These are phyloP conservation scores for Euplexia lucipara DNA, from an alignment of 2,888 invertebrate genomes.

Conservation along the genomic window DNA sequence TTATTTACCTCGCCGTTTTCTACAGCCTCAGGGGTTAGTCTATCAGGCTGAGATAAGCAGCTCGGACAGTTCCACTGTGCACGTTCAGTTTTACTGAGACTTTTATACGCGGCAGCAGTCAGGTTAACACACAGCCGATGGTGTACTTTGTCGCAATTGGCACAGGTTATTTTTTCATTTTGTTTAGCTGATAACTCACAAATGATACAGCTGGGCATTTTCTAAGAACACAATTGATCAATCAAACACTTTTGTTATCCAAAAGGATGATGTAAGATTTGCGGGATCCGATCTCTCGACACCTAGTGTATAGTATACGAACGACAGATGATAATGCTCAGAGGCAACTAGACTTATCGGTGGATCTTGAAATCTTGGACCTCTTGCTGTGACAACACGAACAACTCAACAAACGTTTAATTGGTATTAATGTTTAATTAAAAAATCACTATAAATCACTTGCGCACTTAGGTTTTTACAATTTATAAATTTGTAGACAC, in stretches of 20 bases:
- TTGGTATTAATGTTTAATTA: no score
- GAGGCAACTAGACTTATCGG: no score
- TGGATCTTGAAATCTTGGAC: no score
- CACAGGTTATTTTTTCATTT: slow-evolving; percentile 1
- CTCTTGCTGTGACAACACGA: no score
- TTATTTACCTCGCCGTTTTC: not conserved
- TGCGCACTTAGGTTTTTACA: not conserved
- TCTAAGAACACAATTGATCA: not conserved
- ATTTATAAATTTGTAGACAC: not conserved
- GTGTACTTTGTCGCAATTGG: not conserved
- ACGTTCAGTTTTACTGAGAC: not conserved
- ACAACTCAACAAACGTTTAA: no score
- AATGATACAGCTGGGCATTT: not conserved
- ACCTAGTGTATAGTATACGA: no score
- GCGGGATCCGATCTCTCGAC: no score
- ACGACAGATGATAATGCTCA: no score
- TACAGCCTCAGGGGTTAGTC: no score
- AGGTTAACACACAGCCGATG: not conserved
- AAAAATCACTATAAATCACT: not conserved
- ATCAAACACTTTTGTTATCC: no score
- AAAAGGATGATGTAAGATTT: not conserved
- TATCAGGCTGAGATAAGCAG: not conserved
- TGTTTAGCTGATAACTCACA: not conserved
- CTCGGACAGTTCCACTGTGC: slow-evolving; percentile 1
- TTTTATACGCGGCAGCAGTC: not conserved